Conservation (phyloP, 2,888 invertebrate species). For the Drosophila neoperkinsi region DNA sequence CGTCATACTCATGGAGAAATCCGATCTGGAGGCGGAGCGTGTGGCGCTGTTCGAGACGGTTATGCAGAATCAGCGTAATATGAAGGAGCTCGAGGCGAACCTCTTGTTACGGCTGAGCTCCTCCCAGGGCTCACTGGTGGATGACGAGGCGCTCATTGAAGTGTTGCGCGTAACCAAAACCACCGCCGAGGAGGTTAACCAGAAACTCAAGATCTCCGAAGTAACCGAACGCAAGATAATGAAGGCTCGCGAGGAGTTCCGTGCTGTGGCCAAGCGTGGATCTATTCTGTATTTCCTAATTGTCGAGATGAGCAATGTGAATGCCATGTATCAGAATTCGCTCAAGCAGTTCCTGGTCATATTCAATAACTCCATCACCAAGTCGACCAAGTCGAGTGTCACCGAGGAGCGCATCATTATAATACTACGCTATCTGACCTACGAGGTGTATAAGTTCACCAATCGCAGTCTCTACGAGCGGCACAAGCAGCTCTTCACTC, state of each 20-base stretch:
- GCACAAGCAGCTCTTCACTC: constrained; percentile 96
- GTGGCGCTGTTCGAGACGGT: constrained; percentile 97
- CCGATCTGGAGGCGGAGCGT: constrained; percentile 96
- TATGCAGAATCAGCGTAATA: constrained; percentile 97
- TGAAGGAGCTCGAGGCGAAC: constrained; percentile 98
- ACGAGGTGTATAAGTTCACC: constrained; percentile 96
- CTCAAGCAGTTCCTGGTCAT: constrained; percentile 96
- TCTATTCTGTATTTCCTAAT: constrained; percentile 98
- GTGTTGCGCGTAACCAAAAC: constrained; percentile 94
- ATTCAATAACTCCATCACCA: constrained; percentile 97
- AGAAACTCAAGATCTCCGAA: constrained; percentile 96
- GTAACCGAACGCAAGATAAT: constrained; percentile 98
- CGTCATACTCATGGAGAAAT: constrained; percentile 98
- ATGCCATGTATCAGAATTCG: constrained; percentile 98
- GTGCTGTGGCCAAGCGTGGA: constrained; percentile 97
- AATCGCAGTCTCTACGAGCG: constrained; percentile 96
- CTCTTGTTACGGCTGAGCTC: constrained; percentile 95
- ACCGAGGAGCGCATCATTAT: constrained; percentile 95
- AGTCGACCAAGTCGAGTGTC: constrained; percentile 93
- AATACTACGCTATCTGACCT: constrained; percentile 94
- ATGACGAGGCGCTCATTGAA: constrained; percentile 97
- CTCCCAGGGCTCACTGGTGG: constrained; percentile 96
- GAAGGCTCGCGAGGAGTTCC: constrained; percentile 96
- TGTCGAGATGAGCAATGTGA: constrained; percentile 98
- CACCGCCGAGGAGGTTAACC: constrained; percentile 97